Evolutionary conservation across 2,888 invertebrate species (phyloP).

Genomic region (Lasioglossum morio): DNA sequence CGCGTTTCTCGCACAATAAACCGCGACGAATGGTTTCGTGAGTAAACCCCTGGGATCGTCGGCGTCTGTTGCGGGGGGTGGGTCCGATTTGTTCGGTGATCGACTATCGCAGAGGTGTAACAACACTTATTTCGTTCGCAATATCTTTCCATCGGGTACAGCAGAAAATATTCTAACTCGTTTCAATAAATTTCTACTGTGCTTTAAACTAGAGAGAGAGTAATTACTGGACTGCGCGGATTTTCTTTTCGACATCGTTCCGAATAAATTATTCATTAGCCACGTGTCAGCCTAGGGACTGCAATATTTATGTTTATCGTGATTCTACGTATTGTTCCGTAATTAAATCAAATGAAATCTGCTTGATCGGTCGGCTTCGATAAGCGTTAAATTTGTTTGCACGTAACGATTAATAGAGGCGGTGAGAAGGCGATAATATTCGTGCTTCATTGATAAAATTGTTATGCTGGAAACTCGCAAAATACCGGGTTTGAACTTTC

Average conservation of each 20-base stretch:
- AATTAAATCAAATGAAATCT: not conserved
- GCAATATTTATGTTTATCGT: not conserved
- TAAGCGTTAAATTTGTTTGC: not conserved
- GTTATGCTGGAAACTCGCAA: not conserved
- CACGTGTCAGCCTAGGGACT: not conserved
- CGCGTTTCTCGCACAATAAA: conserved; percentile 29
- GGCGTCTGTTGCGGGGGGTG: not conserved
- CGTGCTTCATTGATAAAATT: not conserved
- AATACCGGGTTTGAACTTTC: not conserved
- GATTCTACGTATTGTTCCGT: not conserved
- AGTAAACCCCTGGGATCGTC: conserved; percentile 4
- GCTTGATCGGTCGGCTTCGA: not conserved
- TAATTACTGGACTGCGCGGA: not conserved
- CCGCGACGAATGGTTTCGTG: conserved; percentile 7
- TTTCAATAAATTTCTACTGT: not conserved
- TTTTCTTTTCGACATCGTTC: not conserved
- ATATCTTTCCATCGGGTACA: not conserved
- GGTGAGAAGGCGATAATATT: not conserved
- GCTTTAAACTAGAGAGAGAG: not conserved
- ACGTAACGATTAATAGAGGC: not conserved
- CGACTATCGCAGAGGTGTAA: not conserved
- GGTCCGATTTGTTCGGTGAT: conserved; percentile 7
- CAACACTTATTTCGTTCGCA: not conserved
- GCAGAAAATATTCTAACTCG: not conserved
- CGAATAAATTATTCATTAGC: not conserved